Evolutionary conservation across 2,113 vertebrate genomes (phyloP).

Genomic region (Calidris pugnax): DNA sequence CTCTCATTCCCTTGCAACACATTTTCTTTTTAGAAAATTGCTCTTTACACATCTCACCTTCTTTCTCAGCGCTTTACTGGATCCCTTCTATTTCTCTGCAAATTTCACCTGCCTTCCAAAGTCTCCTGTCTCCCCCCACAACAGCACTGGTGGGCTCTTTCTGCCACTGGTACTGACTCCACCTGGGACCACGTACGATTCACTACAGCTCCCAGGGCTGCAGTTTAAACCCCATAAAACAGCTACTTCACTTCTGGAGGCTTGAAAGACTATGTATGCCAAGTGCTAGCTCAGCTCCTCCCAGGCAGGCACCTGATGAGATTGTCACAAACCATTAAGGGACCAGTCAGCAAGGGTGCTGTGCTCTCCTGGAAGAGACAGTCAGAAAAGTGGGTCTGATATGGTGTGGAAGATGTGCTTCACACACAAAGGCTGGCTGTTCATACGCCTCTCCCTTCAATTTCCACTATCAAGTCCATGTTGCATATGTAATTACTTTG

Average conservation of each 20-base stretch:
- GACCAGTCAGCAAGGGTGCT: background rate
- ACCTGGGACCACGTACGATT: background rate
- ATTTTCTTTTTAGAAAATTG: background rate
- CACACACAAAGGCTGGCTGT: background rate
- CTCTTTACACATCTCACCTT: background rate
- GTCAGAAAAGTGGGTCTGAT: background rate
- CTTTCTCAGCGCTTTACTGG: background rate
- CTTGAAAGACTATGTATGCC: background rate
- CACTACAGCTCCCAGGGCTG: background rate
- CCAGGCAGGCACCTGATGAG: background rate
- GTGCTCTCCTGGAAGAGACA: background rate
- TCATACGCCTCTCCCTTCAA: background rate
- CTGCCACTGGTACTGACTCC: background rate
- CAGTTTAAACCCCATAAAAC: conserved; percentile 14
- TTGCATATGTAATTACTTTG: background rate
- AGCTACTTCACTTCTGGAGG: background rate
- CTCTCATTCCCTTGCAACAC: background rate
- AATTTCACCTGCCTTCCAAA: background rate
- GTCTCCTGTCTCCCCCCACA: background rate
- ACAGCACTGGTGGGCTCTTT: background rate
- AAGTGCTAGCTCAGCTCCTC: background rate
- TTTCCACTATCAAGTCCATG: background rate
- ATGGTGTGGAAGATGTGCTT: background rate
- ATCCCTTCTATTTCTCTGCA: background rate
- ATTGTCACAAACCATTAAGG: background rate